These are phyloP conservation scores for Allobates femoralis DNA, from an alignment of 2,797 vertebrate genomes.

Conservation along the genomic window DNA sequence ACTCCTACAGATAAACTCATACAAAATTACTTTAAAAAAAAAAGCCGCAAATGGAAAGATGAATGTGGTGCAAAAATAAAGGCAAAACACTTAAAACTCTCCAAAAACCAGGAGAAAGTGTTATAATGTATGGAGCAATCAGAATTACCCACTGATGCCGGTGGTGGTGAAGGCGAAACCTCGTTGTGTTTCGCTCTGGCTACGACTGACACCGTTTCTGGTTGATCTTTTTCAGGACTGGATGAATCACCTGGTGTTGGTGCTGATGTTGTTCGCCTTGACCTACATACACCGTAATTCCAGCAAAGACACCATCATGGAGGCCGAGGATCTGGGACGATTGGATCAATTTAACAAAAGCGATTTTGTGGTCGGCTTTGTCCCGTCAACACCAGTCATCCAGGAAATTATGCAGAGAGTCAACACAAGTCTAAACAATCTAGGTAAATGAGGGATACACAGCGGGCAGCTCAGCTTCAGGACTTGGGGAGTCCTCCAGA, in stretches of 20 bases:
- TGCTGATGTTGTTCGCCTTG: conserved; percentile 13
- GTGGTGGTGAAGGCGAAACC: neutral
- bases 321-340: conserved; percentile 31
- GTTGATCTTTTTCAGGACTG: conserved; percentile 27
- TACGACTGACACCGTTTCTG: neutral
- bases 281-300: no score
- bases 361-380: neutral
- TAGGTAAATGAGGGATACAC: conserved; percentile 52
- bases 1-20: no score
- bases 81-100: no score
- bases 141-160: no score
- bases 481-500: neutral
- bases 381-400: neutral
- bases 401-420: conserved; percentile 63
- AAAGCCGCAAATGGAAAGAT: no score
- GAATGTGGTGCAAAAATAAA: no score
- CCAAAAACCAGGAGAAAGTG: no score
- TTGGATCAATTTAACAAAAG: conserved; percentile 63
- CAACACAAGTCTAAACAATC: neutral
- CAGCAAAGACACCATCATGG: neutral
- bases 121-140: no score
- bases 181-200: neutral
- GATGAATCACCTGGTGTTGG: conserved; percentile 22
- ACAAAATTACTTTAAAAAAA: no score
- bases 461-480: neutral